Evolutionary conservation across 2,797 vertebrate genomes (phyloP), one percentile per base, ranked within the genome.

Genomic region (Rachycentron canadum): DNA sequence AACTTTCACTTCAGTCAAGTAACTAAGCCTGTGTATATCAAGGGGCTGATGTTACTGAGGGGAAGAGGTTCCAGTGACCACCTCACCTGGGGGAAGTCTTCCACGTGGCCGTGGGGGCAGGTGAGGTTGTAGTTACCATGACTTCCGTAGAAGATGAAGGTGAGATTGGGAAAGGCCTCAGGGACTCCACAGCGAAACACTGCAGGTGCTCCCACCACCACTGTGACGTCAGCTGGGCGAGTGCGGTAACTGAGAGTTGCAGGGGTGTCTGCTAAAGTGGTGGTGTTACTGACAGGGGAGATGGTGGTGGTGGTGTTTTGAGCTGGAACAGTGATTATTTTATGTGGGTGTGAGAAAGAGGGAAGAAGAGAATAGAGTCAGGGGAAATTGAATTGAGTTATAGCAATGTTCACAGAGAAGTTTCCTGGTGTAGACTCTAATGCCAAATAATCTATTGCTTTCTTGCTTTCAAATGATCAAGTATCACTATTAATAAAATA

Each of bases 171-270:
- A 17, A 82, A 79, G 1, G 8, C 32, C 36, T 43, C 0, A 0
- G 88, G 67, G 0, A 91, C 91, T 3, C 88, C 89, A 70, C 93
- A 94, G 53, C 0, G 10, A 60, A 93, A 93, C 77, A 60, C 79
- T 1, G 73, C 92, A 25, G 86, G 58, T 1, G 90, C 69, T 6
- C 90, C 90, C 57, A 87, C 58, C 5, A 58, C 69, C 66, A 84
- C 90, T 0, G 32, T 81, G n/a, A 86, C 2, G 17, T 88, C 6
- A 6, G 4, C 40, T 9, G 91, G 92, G 0, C 0, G 73, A 2
- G 82, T 78, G 21, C 2, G 16, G 70, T 86, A 90, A 56, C 7
- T 4, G 6, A 55, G 59, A 63, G 13, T 25, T 1, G 14, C 19
- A 7, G n/a, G n/a, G n/a, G n/a, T n/a, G n/a, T n/a, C n/a, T n/a